phyloP scores from a whole-genome alignment of 2,888 invertebrate genomes.

The Hirtodrosophila cameraria region DNA sequence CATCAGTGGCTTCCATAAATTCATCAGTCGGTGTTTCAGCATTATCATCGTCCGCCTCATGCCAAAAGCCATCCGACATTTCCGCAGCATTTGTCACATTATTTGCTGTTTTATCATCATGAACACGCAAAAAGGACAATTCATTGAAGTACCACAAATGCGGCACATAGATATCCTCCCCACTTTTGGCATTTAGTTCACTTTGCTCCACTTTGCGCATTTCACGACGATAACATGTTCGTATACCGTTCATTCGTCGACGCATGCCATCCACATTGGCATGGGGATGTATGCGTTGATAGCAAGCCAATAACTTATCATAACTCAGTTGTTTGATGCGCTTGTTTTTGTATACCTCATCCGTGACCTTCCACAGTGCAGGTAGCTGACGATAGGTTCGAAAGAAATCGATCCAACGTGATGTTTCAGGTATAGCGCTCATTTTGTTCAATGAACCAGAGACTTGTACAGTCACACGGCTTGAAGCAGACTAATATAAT shows the following conservation, averaged over 20 bases:
- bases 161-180: conserved; percentile 33
- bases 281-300: conserved; percentile 29
- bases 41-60: background rate
- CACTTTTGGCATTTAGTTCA: background rate
- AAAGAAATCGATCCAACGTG: conserved; percentile 41
- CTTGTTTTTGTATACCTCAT: conserved; percentile 36
- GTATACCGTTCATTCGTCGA: conserved; percentile 42
- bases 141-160: conserved; percentile 47
- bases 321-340: conserved; percentile 7
- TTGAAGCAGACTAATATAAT: conserved; percentile 22
- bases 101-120: background rate
- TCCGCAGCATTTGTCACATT: background rate
- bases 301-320: conserved; percentile 20
- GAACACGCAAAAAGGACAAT: conserved; percentile 30
- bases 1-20: background rate
- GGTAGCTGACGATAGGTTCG: conserved; percentile 33
- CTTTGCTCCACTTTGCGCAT: conserved; percentile 51
- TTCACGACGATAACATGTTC: conserved; percentile 48
- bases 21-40: background rate
- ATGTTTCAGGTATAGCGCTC: conserved; percentile 32
- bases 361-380: conserved; percentile 32
- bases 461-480: conserved; percentile 11
- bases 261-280: conserved; percentile 48
- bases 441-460: conserved; percentile 13
- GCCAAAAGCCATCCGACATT: background rate